Percentiles rank a stretch among this genome's conserved stretches.
These are phyloP conservation scores for Coelinius sp. DNA, from an alignment of 2,888 invertebrate species.

Conservation along the genomic window DNA sequence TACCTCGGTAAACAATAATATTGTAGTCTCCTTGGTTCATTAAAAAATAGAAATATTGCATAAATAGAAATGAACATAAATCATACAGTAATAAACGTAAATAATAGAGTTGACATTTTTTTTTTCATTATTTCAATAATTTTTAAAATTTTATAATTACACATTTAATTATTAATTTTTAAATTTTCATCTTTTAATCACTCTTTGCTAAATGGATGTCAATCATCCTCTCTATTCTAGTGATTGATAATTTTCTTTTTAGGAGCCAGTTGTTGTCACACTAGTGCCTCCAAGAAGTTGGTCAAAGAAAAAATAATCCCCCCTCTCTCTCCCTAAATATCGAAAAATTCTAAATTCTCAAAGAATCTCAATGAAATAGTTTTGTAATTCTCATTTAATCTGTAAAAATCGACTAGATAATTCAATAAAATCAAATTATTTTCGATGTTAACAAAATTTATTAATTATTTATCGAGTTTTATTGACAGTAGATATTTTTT, in stretches of 20 bases:
- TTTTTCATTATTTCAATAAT: too few species aligned
- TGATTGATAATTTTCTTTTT: conserved; percentile 51
- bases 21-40: neutral
- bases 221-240: too few species aligned
- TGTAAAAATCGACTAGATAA: neutral
- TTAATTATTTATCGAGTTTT: conserved; percentile 49
- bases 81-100: too few species aligned
- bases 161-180: too few species aligned
- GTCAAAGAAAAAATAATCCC: conserved; percentile 61
- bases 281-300: conserved; percentile 65
- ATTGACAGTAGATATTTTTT: conserved; percentile 37
- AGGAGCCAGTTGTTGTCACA: conserved; percentile 65
- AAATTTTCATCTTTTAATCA: too few species aligned
- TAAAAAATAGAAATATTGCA: neutral
- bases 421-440: conserved; percentile 4
- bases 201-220: too few species aligned
- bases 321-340: conserved; percentile 44
- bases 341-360: neutral
- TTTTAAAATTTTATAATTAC: too few species aligned
- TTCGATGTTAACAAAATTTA: conserved; percentile 30
- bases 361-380: neutral
- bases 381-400: neutral
- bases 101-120: too few species aligned
- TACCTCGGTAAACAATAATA: neutral
- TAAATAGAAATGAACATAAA: neutral